Evolutionary conservation across 2,888 invertebrate species (phyloP), one percentile per base, ranked within the genome.

Genomic region (Apodemia zela): DNA sequence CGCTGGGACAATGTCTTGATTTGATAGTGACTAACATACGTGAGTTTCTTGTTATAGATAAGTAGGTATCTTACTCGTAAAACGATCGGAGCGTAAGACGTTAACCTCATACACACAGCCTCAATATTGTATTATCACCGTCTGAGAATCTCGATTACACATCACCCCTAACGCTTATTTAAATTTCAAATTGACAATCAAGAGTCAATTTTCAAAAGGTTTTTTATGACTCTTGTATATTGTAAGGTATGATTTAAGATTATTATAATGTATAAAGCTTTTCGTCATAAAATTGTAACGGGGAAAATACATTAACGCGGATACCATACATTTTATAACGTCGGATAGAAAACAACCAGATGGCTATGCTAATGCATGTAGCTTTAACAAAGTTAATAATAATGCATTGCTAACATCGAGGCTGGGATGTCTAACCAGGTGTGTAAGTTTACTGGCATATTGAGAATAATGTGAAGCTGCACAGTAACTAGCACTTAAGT

Each of bases 111-210:
- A 42, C 13, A 35, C 35, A 51, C 54, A 54, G 21, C 54, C 15
- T 21, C 25, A 54, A 54, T 54, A 54, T 54, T 5, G 13, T 25
- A 54, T 54, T 54, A 54, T 18, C 54, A 13, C 13, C 25, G 21
- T 25, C 13, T 54, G 25, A 54, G 21, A 54, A 54, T 25, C 25
- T 54, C 54, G 54, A 15, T 54, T 54, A 54, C 54, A 21, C 25
- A 21, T 54, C 54, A 21, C 25, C 21, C 13, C 51, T 18, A 21
- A 17, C 18, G 21, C 51, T 25, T 51, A 51, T 51, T 51, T 51
- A 51, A 51, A 21, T 51, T 51, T 51, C 51, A 51, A 51, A 51
- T 51, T 21, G 51, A 18, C 51, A 51, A 51, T 25, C 51, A 21
- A 17, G 51, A 18, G 51, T 51, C 1, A 51, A 51, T 21, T 51